Percentiles rank a stretch among this genome's conserved stretches.
phyloP scores from a whole-genome alignment of 2,113 vertebrate genomes.

The Podarcis cretensis region DNA sequence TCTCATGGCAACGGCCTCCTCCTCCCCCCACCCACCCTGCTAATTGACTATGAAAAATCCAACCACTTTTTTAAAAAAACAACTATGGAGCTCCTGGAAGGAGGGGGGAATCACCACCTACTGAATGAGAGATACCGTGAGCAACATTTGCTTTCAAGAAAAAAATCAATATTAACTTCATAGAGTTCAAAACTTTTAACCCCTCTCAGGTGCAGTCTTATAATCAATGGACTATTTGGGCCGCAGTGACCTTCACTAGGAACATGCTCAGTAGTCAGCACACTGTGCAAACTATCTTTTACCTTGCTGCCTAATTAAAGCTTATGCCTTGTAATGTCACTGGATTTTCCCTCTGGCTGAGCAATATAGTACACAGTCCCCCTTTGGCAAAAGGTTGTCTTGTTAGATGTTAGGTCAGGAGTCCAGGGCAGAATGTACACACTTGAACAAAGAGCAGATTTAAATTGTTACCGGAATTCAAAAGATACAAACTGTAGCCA shows the following conservation, averaged over 20 bases:
- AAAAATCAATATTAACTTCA: slow-evolving; percentile 56
- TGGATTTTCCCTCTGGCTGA: background rate
- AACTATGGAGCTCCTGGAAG: background rate
- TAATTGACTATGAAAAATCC: background rate
- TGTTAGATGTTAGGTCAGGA: background rate
- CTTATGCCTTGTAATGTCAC: accelerated
- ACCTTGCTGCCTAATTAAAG: background rate
- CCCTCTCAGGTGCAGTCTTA: slow-evolving; percentile 20
- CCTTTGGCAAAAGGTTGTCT: background rate
- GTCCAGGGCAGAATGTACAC: background rate
- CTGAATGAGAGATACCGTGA: slow-evolving; percentile 30
- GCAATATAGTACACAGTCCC: background rate
- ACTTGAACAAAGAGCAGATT: slow-evolving; percentile 11
- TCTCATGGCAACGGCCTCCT: no score
- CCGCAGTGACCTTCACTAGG: background rate
- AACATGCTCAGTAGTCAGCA: accelerated
- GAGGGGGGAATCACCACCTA: background rate
- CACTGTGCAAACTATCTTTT: background rate
- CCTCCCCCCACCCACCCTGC: background rate
- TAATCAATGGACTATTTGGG: background rate
- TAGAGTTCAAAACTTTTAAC: slow-evolving; percentile 37
- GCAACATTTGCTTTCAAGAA: slow-evolving; percentile 48
- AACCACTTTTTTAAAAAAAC: background rate
- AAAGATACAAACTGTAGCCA: accelerated
- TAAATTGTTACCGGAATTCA: background rate